These are phyloP conservation scores for Dasypus novemcinctus DNA, from an alignment of 2,113 vertebrate genomes.

Conservation along the genomic window DNA sequence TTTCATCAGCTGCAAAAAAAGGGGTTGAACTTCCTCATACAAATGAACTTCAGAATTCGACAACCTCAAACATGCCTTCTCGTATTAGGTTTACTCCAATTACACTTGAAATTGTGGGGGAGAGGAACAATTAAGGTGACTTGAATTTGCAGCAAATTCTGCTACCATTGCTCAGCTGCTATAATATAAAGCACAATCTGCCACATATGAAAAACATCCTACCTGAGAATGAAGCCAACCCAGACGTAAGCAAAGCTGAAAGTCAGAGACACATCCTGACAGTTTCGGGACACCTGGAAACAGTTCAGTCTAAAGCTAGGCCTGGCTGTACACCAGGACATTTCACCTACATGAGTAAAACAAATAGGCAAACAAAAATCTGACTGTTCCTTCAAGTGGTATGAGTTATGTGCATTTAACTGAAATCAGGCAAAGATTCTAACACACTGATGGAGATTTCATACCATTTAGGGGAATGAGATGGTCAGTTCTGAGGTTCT, in stretches of 20 bases:
- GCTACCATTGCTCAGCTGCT: neutral
- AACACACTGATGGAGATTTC: neutral
- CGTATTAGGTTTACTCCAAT: neutral
- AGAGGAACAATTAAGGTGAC: neutral
- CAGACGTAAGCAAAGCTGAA: neutral
- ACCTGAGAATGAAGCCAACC: neutral
- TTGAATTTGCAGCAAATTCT: neutral
- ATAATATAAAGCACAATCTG: neutral
- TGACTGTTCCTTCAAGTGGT: neutral
- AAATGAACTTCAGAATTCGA: neutral
- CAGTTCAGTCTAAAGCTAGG: neutral
- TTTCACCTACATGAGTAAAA: neutral
- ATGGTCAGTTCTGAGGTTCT: neutral
- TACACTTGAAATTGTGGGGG: neutral
- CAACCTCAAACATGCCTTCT: neutral
- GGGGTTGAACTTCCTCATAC: neutral
- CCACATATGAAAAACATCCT: neutral
- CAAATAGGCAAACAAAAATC: neutral
- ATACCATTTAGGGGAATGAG: neutral
- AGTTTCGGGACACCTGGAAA: neutral
- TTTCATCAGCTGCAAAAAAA: neutral
- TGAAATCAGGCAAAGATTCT: neutral
- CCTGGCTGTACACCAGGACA: neutral
- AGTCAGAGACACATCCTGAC: neutral
- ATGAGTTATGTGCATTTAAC: neutral